These are phyloP conservation scores for Equus przewalskii DNA, from an alignment of 2,113 vertebrate species.

Conservation along the genomic window DNA sequence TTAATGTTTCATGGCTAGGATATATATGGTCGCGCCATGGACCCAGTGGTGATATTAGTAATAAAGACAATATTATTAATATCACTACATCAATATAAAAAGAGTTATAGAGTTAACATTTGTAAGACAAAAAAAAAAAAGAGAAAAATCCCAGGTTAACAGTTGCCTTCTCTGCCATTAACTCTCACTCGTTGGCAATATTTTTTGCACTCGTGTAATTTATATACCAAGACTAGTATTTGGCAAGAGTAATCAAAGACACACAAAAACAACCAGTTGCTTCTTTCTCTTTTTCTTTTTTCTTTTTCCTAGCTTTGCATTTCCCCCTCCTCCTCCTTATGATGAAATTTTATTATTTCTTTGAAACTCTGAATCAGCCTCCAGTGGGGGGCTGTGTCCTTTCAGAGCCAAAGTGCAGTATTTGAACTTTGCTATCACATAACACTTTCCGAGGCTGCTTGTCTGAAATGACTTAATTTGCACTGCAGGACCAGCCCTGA, in stretches of 20 bases:
- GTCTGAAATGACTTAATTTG: conserved; percentile 89
- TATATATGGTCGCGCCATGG: conserved; percentile 61
- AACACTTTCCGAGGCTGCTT: conserved; percentile 85
- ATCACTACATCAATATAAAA: conserved; percentile 83
- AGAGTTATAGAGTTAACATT: conserved; percentile 83
- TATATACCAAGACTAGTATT: conserved; percentile 80
- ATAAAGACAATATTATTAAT: conserved; percentile 82
- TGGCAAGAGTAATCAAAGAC: conserved; percentile 82
- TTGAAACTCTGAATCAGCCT: conserved; percentile 83
- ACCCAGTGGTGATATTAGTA: conserved; percentile 78
- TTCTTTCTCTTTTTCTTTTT: background rate
- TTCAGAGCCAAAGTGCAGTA: conserved; percentile 72
- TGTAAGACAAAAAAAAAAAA: background rate
- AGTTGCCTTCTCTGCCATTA: conserved; percentile 75
- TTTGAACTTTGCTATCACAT: conserved; percentile 87
- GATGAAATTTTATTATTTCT: conserved; percentile 83
- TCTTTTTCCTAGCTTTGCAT: conserved; percentile 4
- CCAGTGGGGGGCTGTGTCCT: conserved; percentile 77
- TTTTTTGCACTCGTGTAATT: conserved; percentile 76
- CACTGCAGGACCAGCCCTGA: conserved; percentile 83
- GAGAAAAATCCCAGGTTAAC: conserved; percentile 58
- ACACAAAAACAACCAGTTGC: conserved; percentile 67
- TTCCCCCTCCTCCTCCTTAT: conserved; percentile 53
- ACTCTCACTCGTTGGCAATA: conserved; percentile 52
- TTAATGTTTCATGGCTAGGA: conserved; percentile 71